Evolutionary conservation across 92 coral and sea anemone genomes (phyloP), one percentile per base, ranked within the genome.

Genomic region (Umimayanthus kanabou): DNA sequence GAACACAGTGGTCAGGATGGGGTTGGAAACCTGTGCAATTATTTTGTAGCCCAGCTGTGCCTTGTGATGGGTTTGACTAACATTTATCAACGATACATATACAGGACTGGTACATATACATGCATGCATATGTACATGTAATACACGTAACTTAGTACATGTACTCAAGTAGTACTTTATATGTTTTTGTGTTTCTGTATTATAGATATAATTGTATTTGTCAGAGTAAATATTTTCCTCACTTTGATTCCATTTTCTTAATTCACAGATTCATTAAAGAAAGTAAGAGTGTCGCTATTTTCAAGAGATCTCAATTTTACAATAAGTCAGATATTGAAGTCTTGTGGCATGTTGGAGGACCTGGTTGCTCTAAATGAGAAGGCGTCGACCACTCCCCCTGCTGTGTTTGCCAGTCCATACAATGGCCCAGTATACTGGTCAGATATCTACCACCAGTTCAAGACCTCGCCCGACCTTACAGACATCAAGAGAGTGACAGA

Each of bases 271-370:
- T 88, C 93, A 43, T 90, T 94, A 88, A 94, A 91, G 89, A 89
- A 95, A 11, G 96, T 94, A 13, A 89, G 94, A n/a, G 89, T 94
- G 30, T 94, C 95, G 2, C 93, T 94, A 7, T 94, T 91, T 80
- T 94, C 98, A 9, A 95, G 98, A 58, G 98, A 94, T 58, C 91
- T 94, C 49, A 81, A 79, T 67, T 94, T 93, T 82, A 94, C 95
- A 25, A 89, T 96, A 67, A 89, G 93, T 45, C 94, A 96, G 53
- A 94, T 96, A 65, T 90, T 96, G 40, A 96, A 92, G 79, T 92
- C 97, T 25, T 94, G 95, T 92, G 98, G 98, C 57, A 91, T 96
- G 97, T 79, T 93, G 75, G 97, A 93, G 20, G 94, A 94, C 61
- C 82, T 94, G 20, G 94, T 89, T 5, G 76, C 90, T 9, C 76